Conservation (phyloP, 2,113 vertebrate species). For the Hassar affinis region DNA sequence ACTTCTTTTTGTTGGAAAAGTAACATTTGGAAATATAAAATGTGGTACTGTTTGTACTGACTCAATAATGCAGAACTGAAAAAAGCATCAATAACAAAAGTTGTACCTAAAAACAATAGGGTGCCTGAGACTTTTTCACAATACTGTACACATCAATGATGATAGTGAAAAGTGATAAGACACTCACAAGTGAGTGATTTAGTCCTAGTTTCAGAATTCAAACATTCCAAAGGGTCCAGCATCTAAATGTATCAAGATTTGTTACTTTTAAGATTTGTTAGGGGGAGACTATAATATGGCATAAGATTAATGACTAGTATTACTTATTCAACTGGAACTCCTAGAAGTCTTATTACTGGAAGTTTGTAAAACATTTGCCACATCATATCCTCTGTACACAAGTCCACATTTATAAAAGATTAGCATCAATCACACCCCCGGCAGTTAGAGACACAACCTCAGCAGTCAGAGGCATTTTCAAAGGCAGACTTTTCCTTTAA, state of each 20-base stretch:
- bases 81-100: too few relatives aligned
- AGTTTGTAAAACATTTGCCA: slow-evolving; percentile 38
- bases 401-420: slow-evolving; percentile 51
- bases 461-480: slow-evolving; percentile 44
- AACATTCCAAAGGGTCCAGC: slow-evolving; percentile 21
- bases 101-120: too few relatives aligned
- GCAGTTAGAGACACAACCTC: slow-evolving; percentile 30
- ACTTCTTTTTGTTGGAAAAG: too few relatives aligned
- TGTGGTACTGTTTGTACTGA: too few relatives aligned
- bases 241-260: too few relatives aligned
- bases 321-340: slow-evolving; percentile 22
- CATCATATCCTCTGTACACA: slow-evolving; percentile 47
- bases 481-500: slow-evolving; percentile 50
- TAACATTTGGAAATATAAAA: too few relatives aligned
- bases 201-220: slow-evolving; percentile 16
- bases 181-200: background rate
- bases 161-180: slow-evolving; percentile 16
- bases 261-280: too few relatives aligned
- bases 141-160: background rate
- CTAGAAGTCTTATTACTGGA: slow-evolving; percentile 30
- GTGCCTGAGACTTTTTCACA: too few relatives aligned
- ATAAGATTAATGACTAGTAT: background rate
- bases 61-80: too few relatives aligned
- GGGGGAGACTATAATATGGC: background rate
- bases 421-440: slow-evolving; percentile 45